Evolutionary conservation across 2,113 vertebrate genomes (phyloP).

Genomic region (Crotalus tigris): DNA sequence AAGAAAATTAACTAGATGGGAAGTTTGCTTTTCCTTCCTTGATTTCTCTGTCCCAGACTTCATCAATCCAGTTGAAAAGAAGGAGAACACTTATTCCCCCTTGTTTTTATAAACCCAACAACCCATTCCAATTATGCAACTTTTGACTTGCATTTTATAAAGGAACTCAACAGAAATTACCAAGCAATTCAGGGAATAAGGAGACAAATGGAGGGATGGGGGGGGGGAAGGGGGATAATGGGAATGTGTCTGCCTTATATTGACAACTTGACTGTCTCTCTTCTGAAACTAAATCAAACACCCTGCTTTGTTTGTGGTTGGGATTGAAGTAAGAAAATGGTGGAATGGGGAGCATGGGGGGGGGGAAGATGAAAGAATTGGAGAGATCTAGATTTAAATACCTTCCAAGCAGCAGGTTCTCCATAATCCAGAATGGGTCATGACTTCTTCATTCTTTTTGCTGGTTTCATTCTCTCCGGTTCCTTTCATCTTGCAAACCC

Average conservation of each 20-base stretch:
- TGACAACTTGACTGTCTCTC: constrained; percentile 50
- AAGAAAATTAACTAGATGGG: background rate
- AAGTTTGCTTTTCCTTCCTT: constrained; percentile 41
- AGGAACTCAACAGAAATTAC: constrained; percentile 53
- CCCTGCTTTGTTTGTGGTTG: constrained; percentile 44
- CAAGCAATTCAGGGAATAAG: constrained; percentile 29
- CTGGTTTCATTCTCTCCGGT: constrained; percentile 97
- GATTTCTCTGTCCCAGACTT: constrained; percentile 1
- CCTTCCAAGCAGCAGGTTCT: constrained; percentile 99
- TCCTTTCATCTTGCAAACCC: constrained; percentile 96
- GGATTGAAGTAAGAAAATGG: constrained; percentile 77
- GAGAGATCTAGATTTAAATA: constrained; percentile 74
- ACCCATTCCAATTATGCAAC: constrained; percentile 45
- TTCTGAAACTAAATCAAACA: constrained; percentile 65
- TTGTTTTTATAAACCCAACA: constrained; percentile 26
- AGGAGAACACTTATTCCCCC: constrained; percentile 46
- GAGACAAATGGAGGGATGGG: constrained; percentile 26
- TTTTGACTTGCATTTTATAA: constrained; percentile 51
- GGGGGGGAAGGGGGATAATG: constrained; percentile 17
- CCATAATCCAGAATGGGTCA: constrained; percentile 99
- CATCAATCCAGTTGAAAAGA: constrained; percentile 46
- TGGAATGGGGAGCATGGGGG: constrained; percentile 67
- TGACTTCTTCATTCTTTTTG: constrained; percentile 99
- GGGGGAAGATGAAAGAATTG: constrained; percentile 13
- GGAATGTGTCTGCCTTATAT: background rate